A percentile compares a stretch with the other conserved stretches of the same genome.
Evolutionary conservation across 2,797 vertebrate genomes (phyloP).

Genomic region (Helarctos malayanus): DNA sequence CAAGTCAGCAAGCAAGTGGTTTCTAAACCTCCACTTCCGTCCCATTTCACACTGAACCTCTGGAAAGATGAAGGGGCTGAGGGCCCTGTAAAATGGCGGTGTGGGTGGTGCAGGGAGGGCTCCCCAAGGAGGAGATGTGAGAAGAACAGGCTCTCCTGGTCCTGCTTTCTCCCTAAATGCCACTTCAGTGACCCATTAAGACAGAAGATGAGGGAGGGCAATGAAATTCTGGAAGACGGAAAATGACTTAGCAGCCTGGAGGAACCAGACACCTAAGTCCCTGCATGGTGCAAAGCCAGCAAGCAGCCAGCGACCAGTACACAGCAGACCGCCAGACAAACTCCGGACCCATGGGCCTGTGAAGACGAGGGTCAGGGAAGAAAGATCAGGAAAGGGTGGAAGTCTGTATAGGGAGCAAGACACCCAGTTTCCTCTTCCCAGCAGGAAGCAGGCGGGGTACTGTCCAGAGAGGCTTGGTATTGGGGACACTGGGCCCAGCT

Average conservation of each 20-base stretch:
- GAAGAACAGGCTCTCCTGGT: background rate
- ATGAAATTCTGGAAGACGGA: background rate
- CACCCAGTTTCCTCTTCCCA: no score
- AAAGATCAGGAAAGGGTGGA: background rate
- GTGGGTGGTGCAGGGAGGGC: background rate
- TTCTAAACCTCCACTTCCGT: background rate
- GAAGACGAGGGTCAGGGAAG: background rate
- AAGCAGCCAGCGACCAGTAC: background rate
- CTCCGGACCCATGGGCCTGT: rapidly evolving
- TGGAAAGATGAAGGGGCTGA: background rate
- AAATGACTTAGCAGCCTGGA: background rate
- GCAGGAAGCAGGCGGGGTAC: background rate
- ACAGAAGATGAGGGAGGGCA: background rate
- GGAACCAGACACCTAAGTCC: background rate
- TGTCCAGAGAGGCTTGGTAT: background rate
- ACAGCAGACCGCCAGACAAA: rapidly evolving
- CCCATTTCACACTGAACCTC: background rate
- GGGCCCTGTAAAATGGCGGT: no score
- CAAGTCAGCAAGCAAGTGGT: rapidly evolving
- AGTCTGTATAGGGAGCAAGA: background rate
- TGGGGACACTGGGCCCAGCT: background rate
- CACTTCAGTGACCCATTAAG: background rate
- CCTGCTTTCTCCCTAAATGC: background rate
- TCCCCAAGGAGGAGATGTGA: background rate
- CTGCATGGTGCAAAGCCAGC: background rate